Percentiles rank a stretch among this genome's conserved stretches.
phyloP scores from a whole-genome alignment of 1,140 invertebrate genomes.

The Kradibia gibbosae region DNA sequence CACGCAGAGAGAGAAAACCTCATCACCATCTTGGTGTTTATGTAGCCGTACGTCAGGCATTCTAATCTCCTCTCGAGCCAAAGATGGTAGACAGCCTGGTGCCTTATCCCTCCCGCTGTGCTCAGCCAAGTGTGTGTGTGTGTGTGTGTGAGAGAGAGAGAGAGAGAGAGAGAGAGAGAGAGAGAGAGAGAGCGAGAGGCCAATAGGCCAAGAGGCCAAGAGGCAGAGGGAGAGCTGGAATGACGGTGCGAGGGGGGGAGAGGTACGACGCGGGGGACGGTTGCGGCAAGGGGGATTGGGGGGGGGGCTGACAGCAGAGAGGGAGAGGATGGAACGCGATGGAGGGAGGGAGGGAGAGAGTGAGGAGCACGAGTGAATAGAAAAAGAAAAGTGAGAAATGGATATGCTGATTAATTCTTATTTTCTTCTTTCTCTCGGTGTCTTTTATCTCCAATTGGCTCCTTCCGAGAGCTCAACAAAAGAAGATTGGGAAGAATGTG shows the following conservation, averaged over 20 bases:
- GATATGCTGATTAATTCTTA: constrained; percentile 5
- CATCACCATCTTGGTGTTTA: constrained; percentile 17
- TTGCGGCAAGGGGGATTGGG: neutral
- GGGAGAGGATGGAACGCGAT: too few relatives aligned
- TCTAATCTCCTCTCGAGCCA: constrained; percentile 35
- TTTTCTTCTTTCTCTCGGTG: constrained; percentile 43
- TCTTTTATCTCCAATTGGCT: neutral
- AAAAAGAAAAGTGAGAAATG: neutral
- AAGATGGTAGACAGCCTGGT: constrained; percentile 67
- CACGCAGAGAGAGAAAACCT: neutral
- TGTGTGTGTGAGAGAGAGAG: too few relatives aligned
- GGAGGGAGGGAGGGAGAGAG: neutral
- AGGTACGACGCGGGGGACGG: too few relatives aligned
- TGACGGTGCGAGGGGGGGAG: constrained; percentile 12
- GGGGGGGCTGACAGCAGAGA: neutral
- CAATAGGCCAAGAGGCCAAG: too few relatives aligned
- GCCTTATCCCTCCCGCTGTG: constrained; percentile 67
- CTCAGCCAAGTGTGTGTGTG: neutral
- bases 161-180: neutral
- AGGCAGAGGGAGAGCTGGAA: constrained; percentile 20
- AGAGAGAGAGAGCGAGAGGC: constrained; percentile 28
- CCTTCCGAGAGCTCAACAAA: neutral
- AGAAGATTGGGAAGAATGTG: neutral
- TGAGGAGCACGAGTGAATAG: too few relatives aligned
- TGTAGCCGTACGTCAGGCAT: constrained; percentile 42